These are phyloP conservation scores for Heptranchias perlo DNA, from an alignment of 2,113 vertebrate genomes.

Conservation along the genomic window DNA sequence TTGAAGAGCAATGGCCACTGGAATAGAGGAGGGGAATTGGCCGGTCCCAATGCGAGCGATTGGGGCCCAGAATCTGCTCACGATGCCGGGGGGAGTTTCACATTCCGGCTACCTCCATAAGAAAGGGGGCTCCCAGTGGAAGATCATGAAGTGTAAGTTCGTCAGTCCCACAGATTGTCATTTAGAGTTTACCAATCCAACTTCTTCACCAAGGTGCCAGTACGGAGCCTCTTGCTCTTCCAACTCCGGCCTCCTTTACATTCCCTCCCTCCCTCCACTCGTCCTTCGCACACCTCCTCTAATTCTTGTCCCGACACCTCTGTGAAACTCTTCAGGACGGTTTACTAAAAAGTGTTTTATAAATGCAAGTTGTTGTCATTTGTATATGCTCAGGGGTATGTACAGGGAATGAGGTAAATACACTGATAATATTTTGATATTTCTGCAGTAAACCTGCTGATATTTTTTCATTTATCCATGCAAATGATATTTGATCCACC, in stretches of 20 bases:
- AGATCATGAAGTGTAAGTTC: conserved; percentile 86
- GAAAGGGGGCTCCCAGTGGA: conserved; percentile 93
- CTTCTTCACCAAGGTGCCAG: background rate
- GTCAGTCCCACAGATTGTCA: background rate
- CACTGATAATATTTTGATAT: no score
- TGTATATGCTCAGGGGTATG: background rate
- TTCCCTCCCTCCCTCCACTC: background rate
- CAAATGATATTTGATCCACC: no score
- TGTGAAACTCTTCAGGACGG: background rate
- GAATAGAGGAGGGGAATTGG: conserved; percentile 64
- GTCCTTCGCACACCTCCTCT: background rate
- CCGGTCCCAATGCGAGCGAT: conserved; percentile 93
- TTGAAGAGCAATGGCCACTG: conserved; percentile 75
- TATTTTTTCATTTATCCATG: background rate
- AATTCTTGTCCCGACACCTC: background rate
- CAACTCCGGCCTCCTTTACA: background rate
- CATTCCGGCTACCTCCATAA: conserved; percentile 88
- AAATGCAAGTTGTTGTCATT: background rate
- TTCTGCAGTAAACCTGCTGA: no score
- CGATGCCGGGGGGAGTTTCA: conserved; percentile 89
- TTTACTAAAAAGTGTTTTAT: background rate
- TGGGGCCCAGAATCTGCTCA: conserved; percentile 92
- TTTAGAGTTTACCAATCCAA: background rate
- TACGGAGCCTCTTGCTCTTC: background rate
- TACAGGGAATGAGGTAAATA: background rate